phyloP scores from a whole-genome alignment of 2,797 vertebrate species.

The Chloroceryle inda region DNA sequence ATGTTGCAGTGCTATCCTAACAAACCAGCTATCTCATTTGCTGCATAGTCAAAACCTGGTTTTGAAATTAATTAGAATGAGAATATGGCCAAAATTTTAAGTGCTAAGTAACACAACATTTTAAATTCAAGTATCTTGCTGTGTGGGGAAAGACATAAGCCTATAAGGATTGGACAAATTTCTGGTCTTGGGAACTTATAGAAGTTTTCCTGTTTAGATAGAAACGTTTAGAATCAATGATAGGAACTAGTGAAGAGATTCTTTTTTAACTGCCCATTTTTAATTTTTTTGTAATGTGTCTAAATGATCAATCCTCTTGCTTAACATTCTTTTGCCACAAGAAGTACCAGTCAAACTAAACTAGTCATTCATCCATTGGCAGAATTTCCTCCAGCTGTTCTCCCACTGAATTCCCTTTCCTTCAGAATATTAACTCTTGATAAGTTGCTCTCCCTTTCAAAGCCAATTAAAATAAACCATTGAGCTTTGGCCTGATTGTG shows the following conservation, averaged over 20 bases:
- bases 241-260: not conserved
- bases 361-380: not conserved
- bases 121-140: conserved; percentile 29
- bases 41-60: conserved; percentile 40
- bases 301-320: not conserved
- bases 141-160: not conserved
- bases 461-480: not conserved
- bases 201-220: not conserved
- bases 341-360: not conserved
- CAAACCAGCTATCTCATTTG: conserved; percentile 52
- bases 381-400: not conserved
- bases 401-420: not conserved
- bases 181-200: not conserved
- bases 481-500: not conserved
- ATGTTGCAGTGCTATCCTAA: not conserved
- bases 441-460: not conserved
- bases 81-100: conserved; percentile 43
- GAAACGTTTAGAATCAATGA: not conserved
- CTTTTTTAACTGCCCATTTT: not conserved
- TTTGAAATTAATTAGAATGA: conserved; percentile 61
- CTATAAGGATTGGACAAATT: not conserved
- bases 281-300: not conserved
- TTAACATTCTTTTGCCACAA: not conserved
- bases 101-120: conserved; percentile 28
- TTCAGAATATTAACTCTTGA: not conserved